Base-by-base conservation (phyloP, 2,113 vertebrate species). In the Lagenorhynchus albirostris region DNA sequence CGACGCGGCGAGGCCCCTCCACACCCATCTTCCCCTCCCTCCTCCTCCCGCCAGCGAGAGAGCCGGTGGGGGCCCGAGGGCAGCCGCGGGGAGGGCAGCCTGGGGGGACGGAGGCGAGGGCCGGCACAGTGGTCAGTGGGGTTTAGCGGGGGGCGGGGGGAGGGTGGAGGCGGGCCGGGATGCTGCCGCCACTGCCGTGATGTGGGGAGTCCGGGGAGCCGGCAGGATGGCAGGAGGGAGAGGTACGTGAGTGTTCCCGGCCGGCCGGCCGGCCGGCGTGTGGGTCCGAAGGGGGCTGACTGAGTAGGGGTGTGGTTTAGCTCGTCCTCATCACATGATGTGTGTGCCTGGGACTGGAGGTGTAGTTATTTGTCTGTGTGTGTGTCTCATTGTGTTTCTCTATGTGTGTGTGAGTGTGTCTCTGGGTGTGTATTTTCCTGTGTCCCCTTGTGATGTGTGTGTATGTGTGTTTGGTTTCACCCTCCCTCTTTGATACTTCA, bases 1-100 rank as follows among this genome's bases (percentile, higher is more conserved):
- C 96, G 96, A 97, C 96, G 96, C 97, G 1, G 86, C 90, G 62
- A 89, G 96, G 87, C 94, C 99, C 99, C 99, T 99, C 33, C 98
- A 98, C 98, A 99, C 99, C 99, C 99, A 98, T 99, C 99, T 98
- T 96, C 97, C 97, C 94, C 82, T 86, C 80, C 76, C 92, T 80
- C 95, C 98, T 98, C 97, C 98, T 94, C 98, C 99, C 97, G 98
- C 98, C 96, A 97, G 98, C 98, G 12, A 58, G 98, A 98, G 98
- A 98, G 98, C 98, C 97, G 98, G 98, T 89, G 98, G 95, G 96
- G 96, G 86, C 94, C 94, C 1, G 3, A 65, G 47, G 92, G 96
- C 89, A 68, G 91, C 76, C 1, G 7, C 77, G 1, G 65, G 94
- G 63, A 84, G 92, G 96, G 81, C 93, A 33, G 86, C 25, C 67